Conservation (phyloP, 2,797 vertebrate genomes). For the Sternarchorhynchus goeldii region DNA sequence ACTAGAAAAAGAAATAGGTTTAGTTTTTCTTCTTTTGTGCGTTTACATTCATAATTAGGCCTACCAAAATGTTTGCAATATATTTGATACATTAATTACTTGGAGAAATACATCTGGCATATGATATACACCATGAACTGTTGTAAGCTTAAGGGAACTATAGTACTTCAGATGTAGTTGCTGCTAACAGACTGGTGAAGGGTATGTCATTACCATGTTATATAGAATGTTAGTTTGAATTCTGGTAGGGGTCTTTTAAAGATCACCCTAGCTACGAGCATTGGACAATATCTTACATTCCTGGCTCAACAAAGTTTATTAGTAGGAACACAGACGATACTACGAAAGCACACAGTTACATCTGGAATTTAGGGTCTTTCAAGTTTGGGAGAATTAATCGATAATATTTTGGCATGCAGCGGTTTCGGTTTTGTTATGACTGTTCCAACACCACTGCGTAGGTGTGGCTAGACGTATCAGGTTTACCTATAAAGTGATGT, state of each 20-base stretch:
- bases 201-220: background rate
- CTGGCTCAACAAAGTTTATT: too few relatives aligned
- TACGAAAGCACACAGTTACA: background rate
- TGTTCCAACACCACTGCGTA: background rate
- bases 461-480: background rate
- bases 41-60: too few relatives aligned
- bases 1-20: background rate
- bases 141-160: too few relatives aligned
- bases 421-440: background rate
- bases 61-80: background rate
- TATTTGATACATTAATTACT: background rate
- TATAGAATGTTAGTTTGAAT: background rate
- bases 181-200: too few relatives aligned
- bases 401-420: background rate
- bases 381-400: background rate
- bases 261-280: background rate
- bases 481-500: background rate
- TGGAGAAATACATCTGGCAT: background rate
- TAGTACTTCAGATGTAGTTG: background rate
- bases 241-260: slow-evolving; percentile 8
- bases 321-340: background rate
- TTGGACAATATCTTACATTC: background rate
- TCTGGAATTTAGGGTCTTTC: background rate
- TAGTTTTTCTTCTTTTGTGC: background rate
- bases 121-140: background rate